Base-by-base conservation (phyloP, 1,140 invertebrate species). In the Littorina saxatilis region DNA sequence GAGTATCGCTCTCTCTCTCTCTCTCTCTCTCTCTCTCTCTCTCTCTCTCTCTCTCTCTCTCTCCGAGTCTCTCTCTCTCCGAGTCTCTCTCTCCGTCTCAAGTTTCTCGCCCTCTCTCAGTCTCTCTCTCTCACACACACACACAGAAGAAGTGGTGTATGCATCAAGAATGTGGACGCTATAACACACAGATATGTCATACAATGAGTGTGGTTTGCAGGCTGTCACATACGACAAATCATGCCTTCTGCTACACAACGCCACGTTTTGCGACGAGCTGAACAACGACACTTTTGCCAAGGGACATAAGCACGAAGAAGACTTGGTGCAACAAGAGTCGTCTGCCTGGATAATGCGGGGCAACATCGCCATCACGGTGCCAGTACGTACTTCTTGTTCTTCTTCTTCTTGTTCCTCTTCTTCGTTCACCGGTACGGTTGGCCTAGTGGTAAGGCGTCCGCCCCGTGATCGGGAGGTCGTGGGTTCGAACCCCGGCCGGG, bases 201-300 rank as follows among this genome's bases (percentile, higher is more conserved):
- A 63, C 7, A 63, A 32, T 63, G 23, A 27, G 23, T 63, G 58
- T 32, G 29, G 9, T 66, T 27, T 92, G 50, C 93, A 94, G 86
- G 92, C 93, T 76, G 83, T 94, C 39, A 87, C 93, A 1, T 93
- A 90, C 82, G 82, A 85, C 15, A 93, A 93, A 84, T 89, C 91
- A 11, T 93, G 93, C 80, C 32, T 88, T 4, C 39, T 76, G 61
- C 79, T 86, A 63, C 80, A 85, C 58, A 85, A 85, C 68, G 37
- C 78, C 50, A 73, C 81, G n/a, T 9, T 92, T 85, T 89, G 85
- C 88, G 47, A 80, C 87, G 81, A 84, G 89, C 61, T 85, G 17
- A 2, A 61, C 20, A 76, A 76, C 50, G 2, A 39, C 13, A 29
- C 76, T n/a, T 39, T 32, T 15, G 84, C 84, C 66, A 75, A 79